phyloP scores from a whole-genome alignment of 1,140 invertebrate genomes.

The Dufourea novaeangliae region DNA sequence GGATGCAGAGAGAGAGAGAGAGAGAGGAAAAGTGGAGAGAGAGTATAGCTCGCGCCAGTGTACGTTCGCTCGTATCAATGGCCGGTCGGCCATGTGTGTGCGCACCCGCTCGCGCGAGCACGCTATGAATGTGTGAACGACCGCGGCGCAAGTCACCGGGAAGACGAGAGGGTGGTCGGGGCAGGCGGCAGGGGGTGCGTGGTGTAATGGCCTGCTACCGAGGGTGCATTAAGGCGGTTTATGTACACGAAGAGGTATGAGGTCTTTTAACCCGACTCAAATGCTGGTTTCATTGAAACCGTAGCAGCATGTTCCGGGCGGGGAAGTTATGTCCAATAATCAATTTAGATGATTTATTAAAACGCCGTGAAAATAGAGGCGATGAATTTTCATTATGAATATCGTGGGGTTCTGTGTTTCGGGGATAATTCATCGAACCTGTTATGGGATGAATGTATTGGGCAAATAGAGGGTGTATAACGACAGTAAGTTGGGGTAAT shows the following conservation, averaged over 20 bases:
- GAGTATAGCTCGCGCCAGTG: slow-evolving; percentile 11
- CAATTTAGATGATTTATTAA: slow-evolving; percentile 43
- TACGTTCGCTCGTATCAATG: slow-evolving; percentile 39
- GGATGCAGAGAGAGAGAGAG: too few relatives aligned
- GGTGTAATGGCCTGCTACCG: slow-evolving; percentile 68
- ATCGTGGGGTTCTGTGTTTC: neutral
- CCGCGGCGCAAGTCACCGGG: slow-evolving; percentile 20
- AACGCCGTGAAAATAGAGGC: neutral
- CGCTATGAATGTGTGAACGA: slow-evolving; percentile 33
- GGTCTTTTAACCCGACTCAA: slow-evolving; percentile 72
- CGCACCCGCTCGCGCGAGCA: neutral
- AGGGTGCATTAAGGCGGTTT: slow-evolving; percentile 73
- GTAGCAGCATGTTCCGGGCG: slow-evolving; percentile 35
- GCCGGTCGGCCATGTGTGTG: neutral
- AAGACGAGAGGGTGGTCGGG: neutral
- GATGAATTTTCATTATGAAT: neutral
- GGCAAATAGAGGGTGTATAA: neutral
- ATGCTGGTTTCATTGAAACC: slow-evolving; percentile 64
- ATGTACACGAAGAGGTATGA: slow-evolving; percentile 68
- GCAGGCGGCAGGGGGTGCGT: slow-evolving; percentile 36
- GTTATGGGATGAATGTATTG: neutral
- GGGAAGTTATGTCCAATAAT: slow-evolving; percentile 49
- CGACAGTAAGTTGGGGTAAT: too few relatives aligned
- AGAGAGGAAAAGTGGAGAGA: too few relatives aligned
- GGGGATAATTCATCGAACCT: neutral